A percentile compares a stretch with the other conserved stretches of the same genome.
Evolutionary conservation across 2,113 vertebrate genomes (phyloP).

Genomic region (Malurus cyaneus): DNA sequence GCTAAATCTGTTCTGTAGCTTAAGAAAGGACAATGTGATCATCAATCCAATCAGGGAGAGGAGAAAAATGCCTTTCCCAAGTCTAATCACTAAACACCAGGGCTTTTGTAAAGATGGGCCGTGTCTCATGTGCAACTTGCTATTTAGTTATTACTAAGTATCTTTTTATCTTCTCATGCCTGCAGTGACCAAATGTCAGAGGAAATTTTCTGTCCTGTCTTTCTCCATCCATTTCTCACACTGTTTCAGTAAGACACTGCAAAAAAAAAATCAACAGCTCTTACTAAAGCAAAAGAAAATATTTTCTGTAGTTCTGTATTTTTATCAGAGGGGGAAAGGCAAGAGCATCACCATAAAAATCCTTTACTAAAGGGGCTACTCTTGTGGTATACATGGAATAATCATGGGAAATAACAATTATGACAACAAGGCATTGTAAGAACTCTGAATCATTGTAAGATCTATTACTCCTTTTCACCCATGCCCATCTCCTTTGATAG

Average conservation of each 20-base stretch:
- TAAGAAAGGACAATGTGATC: background rate
- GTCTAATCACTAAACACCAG: background rate
- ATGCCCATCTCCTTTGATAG: background rate
- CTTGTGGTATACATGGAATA: background rate
- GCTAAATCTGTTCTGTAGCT: background rate
- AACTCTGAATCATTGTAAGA: background rate
- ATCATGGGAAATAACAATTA: background rate
- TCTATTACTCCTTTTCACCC: background rate
- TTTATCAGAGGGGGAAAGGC: background rate
- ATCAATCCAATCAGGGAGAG: background rate
- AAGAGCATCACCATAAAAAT: background rate
- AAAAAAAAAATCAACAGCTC: background rate
- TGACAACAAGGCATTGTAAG: background rate
- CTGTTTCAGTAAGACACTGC: background rate
- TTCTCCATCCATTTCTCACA: background rate
- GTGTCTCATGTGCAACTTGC: background rate
- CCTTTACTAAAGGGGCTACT: background rate
- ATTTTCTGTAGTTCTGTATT: background rate
- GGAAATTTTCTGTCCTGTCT: background rate
- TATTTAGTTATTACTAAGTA: background rate
- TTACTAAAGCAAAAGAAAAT: background rate
- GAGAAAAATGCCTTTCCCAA: background rate
- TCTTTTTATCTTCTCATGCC: background rate
- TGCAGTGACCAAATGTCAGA: background rate
- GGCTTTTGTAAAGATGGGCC: background rate